Evolutionary conservation across 2,797 vertebrate species (phyloP).

Genomic region (Spinus olivaceus): DNA sequence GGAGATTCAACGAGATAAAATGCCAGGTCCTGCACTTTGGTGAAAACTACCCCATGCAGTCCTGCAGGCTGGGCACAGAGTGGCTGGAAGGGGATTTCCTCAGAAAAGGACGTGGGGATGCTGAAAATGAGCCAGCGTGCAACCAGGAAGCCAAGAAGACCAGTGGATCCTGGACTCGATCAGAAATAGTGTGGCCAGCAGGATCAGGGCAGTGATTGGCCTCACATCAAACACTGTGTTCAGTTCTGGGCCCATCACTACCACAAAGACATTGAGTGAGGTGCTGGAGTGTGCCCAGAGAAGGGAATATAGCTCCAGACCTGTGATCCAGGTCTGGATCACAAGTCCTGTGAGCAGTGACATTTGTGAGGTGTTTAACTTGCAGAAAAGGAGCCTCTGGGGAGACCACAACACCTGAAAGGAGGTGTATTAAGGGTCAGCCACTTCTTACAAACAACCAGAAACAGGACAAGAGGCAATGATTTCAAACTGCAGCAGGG

Average conservation of each 20-base stretch:
- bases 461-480: background rate
- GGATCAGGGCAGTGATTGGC: background rate
- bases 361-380: background rate
- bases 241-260: background rate
- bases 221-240: background rate
- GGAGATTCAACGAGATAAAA: background rate
- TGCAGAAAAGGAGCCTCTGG: background rate
- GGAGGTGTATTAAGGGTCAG: fast-evolving
- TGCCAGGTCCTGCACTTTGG: background rate
- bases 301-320: background rate
- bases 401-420: background rate
- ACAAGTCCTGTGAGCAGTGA: background rate
- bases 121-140: fast-evolving
- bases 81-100: background rate
- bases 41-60: background rate
- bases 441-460: background rate
- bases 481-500: background rate
- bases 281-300: background rate
- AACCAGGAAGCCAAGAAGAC: background rate
- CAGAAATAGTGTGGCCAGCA: background rate
- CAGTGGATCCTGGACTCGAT: fast-evolving
- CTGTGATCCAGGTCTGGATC: background rate
- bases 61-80: background rate
- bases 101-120: background rate
- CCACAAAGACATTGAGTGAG: background rate